Evolutionary conservation across 1,140 invertebrate species (phyloP).

Genomic region (Argopecten irradians): DNA sequence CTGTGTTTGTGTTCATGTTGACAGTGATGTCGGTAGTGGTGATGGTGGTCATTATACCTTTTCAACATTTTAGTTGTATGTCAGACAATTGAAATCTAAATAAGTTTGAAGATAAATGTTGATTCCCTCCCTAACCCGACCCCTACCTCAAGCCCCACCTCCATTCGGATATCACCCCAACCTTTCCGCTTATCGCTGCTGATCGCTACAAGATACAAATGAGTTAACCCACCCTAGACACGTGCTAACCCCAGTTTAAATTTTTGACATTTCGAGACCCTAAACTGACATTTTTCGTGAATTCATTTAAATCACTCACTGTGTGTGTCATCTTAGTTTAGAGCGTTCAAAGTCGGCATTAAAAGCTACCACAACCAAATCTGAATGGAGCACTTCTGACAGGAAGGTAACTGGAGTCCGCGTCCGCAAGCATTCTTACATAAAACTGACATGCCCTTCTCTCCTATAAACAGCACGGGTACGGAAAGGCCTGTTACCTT

Average conservation of each 20-base stretch:
- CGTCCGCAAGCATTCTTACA: background rate
- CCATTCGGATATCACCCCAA: background rate
- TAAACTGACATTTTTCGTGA: constrained; percentile 12
- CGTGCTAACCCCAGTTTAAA: background rate
- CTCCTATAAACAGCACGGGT: background rate
- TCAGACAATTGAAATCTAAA: background rate
- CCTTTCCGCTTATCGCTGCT: background rate
- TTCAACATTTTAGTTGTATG: too few species aligned
- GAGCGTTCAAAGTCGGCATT: constrained; percentile 6
- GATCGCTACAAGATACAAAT: background rate
- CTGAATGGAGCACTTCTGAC: background rate
- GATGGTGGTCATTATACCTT: too few species aligned
- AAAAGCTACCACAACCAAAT: background rate
- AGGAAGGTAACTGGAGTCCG: background rate
- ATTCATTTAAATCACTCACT: constrained; percentile 4
- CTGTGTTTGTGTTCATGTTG: too few species aligned
- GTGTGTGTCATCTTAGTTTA: background rate
- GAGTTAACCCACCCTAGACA: background rate
- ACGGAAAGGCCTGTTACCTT: background rate
- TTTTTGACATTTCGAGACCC: background rate
- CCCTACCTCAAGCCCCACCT: too few species aligned
- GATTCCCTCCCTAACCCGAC: too few species aligned
- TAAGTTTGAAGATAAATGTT: too few species aligned
- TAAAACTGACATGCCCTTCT: background rate
- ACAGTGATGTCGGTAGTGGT: too few species aligned